Percentiles rank a stretch among this genome's conserved stretches.
Conservation (phyloP, 2,888 invertebrate genomes). For the Diachrysia chrysitis region DNA sequence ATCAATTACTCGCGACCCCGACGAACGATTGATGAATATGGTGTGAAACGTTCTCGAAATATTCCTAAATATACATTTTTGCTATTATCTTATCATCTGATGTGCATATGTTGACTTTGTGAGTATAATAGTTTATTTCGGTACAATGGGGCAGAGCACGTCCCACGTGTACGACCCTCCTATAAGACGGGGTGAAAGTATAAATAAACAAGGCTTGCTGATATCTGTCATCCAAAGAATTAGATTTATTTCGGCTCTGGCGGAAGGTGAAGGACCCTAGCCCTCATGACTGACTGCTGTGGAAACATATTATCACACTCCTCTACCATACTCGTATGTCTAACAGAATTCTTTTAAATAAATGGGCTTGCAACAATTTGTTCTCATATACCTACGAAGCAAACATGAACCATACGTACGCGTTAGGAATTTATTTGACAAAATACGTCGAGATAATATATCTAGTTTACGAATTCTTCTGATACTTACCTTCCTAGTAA, state of each 20-base stretch:
- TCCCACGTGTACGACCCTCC: slow-evolving; percentile 83
- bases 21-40: slow-evolving; percentile 47
- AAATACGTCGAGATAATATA: background rate
- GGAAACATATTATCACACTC: slow-evolving; percentile 46
- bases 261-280: slow-evolving; percentile 85
- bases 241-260: slow-evolving; percentile 87
- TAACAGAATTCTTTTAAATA: background rate
- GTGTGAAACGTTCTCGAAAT: slow-evolving; percentile 47
- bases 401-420: background rate
- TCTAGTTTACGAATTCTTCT: background rate
- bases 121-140: slow-evolving; percentile 83
- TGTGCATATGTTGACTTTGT: slow-evolving; percentile 77
- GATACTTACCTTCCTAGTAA: slow-evolving; percentile 21
- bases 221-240: slow-evolving; percentile 88
- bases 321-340: slow-evolving; percentile 18
- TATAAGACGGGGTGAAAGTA: slow-evolving; percentile 81
- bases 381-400: background rate
- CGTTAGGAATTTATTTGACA: background rate
- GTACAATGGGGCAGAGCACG: slow-evolving; percentile 76
- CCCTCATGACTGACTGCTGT: slow-evolving; percentile 69
- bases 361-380: slow-evolving; percentile 13
- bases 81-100: slow-evolving; percentile 54
- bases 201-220: slow-evolving; percentile 89
- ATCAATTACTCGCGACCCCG: slow-evolving; percentile 47
- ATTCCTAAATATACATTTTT: slow-evolving; percentile 48